Base-by-base conservation (phyloP, 2,797 vertebrate genomes). In the Apogon hyalosoma region DNA sequence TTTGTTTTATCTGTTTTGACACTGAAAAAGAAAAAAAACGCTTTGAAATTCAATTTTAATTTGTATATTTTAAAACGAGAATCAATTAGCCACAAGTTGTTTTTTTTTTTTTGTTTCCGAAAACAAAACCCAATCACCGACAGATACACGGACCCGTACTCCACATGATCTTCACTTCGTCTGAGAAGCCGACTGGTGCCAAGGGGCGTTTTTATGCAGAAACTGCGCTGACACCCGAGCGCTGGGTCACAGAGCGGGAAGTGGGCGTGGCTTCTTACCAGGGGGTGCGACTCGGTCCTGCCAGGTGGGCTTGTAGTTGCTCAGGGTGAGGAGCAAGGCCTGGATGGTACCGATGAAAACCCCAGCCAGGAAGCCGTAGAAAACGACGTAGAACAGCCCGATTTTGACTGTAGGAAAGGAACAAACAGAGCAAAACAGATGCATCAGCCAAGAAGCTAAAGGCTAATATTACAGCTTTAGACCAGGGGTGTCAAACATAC, bases 281-380 rank as follows among this genome's bases (percentile, higher is more conserved):
- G 98, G 98, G 24, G 97, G 97, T 57, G 96, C 94, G 15, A 99
- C 95, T 69, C 98, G 90, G 92, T 99, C 98, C 91, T 99, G 98
- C 91, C 98, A 99, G 60, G 96, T 99, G 86, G 98, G 98, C 89
- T 96, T 96, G 90, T 96, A 96, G 59, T 92, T 89, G 48, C 94
- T 97, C 83, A 99, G 86, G 21, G 98, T 99, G 54, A 98, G 94
- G 72, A 99, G 91, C 93, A 99, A 63, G 69, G 96, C 95, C 60
- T 99, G 96, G 87, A 99, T 98, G 92, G 98, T 99, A 60, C 98
- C 98, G 0, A 99, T 92, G 91, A 99, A 99, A 90, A 99, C 94
- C 43, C 96, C 98, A 0, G 97, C 97, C 91, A 99, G 92, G 87
- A 92, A 97, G 18, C 96, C 96, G 0, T 98, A 99, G 91, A 99